Percentiles rank a stretch among this genome's conserved stretches.
These are phyloP conservation scores for Limenitis camilla DNA, from an alignment of 2,888 invertebrate species.

Conservation along the genomic window DNA sequence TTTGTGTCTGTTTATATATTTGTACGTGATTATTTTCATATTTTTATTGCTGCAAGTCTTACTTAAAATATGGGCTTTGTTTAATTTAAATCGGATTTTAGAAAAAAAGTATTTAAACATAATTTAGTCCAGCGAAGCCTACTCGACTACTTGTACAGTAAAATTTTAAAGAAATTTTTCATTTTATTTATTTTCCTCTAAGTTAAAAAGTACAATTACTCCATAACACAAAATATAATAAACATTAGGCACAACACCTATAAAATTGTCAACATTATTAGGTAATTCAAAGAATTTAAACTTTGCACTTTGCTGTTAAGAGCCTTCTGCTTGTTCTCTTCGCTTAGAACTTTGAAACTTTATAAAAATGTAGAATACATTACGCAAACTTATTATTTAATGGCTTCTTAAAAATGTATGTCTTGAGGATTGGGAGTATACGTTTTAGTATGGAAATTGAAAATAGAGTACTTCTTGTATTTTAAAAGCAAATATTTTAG, in stretches of 20 bases:
- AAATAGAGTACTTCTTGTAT: no score
- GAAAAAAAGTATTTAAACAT: no score
- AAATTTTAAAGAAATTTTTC: no score
- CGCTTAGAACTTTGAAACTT: slow-evolving; percentile 21
- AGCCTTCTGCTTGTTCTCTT: slow-evolving; percentile 19
- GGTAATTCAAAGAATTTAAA: slow-evolving; percentile 16
- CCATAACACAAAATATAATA: neutral
- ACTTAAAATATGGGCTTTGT: no score
- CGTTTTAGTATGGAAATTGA: neutral
- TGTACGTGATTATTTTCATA: no score
- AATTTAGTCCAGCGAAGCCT: no score
- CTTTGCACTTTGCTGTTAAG: slow-evolving; percentile 21
- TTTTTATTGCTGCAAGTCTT: no score
- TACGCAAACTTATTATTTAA: slow-evolving; percentile 21
- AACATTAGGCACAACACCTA: neutral
- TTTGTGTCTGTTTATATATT: no score
- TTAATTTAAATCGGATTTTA: no score
- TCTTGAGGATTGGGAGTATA: slow-evolving; percentile 9
- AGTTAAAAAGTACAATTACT: no score
- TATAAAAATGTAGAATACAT: slow-evolving; percentile 23
- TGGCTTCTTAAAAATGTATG: slow-evolving; percentile 20
- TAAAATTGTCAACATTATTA: slow-evolving; percentile 14
- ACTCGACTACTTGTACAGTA: no score
- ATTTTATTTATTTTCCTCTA: no score
- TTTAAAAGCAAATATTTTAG: neutral